Conservation (phyloP, 2,113 vertebrate species). For the Pungitius pungitius region DNA sequence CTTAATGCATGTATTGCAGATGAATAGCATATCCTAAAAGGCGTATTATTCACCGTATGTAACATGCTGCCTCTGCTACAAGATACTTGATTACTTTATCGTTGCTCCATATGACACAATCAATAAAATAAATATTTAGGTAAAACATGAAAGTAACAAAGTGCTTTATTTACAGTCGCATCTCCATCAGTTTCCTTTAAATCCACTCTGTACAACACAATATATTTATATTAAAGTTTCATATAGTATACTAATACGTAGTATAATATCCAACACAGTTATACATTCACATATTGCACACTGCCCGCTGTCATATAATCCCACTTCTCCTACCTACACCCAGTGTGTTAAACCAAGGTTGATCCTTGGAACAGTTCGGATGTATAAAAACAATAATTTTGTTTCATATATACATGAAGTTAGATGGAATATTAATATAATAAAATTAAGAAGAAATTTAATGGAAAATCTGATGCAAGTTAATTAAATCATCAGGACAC, state of each 20-base stretch:
- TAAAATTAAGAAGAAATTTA: background rate
- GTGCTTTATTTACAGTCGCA: conserved; percentile 27
- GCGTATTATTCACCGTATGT: conserved; percentile 23
- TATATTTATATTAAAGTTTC: conserved; percentile 22
- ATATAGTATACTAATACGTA: conserved; percentile 17
- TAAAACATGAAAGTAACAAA: conserved; percentile 28
- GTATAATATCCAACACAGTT: conserved; percentile 23
- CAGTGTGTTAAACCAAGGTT: background rate
- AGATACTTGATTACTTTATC: conserved; percentile 8
- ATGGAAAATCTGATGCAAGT: conserved; percentile 5
- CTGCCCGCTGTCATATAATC: conserved; percentile 38
- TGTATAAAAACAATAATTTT: conserved; percentile 21
- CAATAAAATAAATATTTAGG: conserved; percentile 19
- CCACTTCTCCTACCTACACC: background rate
- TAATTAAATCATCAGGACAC: conserved; percentile 19
- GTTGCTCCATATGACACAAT: conserved; percentile 13
- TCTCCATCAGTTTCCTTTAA: background rate
- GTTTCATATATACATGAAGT: conserved; percentile 39
- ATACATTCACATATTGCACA: conserved; percentile 61
- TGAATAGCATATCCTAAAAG: conserved; percentile 23
- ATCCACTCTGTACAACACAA: conserved; percentile 25
- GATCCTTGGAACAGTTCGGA: conserved; percentile 6
- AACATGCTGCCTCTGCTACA: conserved; percentile 28
- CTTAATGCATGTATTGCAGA: conserved; percentile 25
- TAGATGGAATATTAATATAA: conserved; percentile 15